Evolutionary conservation across 2,888 invertebrate genomes (phyloP), one percentile per base, ranked within the genome.

Genomic region (Ichneumon xanthorius): DNA sequence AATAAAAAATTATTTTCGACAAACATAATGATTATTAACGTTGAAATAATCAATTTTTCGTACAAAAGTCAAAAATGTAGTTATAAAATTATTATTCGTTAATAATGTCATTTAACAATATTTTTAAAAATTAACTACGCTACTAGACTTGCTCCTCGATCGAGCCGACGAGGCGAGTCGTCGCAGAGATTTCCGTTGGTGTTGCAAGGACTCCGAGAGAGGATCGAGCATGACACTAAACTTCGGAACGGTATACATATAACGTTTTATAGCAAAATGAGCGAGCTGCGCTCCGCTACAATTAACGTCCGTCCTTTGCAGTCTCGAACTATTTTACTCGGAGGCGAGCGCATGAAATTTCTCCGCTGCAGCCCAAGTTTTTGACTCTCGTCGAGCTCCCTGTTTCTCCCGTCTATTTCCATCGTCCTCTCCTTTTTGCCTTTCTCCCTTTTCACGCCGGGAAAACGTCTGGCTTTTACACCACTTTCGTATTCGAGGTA

Each of bases 401-500:
- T 14, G 50, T 19, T 76, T 33, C 55, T 76, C 65, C n/a, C 76
- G 48, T 75, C 33, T 48, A 48, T 63, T 75, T 63, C 33, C 63
- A 14, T 40, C 30, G 7, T n/a, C 48, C 50, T 7, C 37, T n/a
- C 30, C 48, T n/a, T 76, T 76, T 37, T 14, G 73, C 40, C 22
- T 71, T 65, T 71, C 14, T n/a, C 37, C 53, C 61, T 40, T 67
- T 63, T 40, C 77, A 4, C 53, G 26, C n/a, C 11, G 55, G n/a
- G 48, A 58, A 22, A 58, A 22, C 11, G 30, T 26, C 48, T 65
- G 33, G 76, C 76, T 65, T 65, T 50, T 63, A 65, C 76, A 65
- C 50, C 48, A 76, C 37, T 78, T 73, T 68, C 65, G 76, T 78
- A 71, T 78, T 82, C 67, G 33, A 48, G 67, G 55, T 68, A 73